Evolutionary conservation across 2,797 vertebrate species (phyloP).

Genomic region (Typhlichthys subterraneus): DNA sequence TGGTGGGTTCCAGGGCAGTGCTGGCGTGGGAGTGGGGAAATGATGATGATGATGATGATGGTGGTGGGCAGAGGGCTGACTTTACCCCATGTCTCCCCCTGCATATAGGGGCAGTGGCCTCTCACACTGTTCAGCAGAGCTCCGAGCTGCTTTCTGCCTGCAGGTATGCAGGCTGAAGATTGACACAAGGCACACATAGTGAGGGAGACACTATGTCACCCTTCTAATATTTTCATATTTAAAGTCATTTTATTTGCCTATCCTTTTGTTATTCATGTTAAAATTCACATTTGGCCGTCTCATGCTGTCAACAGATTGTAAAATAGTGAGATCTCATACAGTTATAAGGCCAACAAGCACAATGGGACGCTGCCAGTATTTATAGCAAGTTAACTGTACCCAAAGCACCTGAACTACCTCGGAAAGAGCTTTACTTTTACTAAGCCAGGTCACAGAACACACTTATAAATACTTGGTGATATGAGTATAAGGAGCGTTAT

Average conservation of each 20-base stretch:
- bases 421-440: not conserved
- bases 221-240: not conserved
- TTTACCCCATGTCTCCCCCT: constrained; percentile 30
- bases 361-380: not conserved
- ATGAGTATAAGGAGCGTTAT: constrained; percentile 29
- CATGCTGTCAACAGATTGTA: not conserved
- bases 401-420: not conserved
- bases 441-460: constrained; percentile 1
- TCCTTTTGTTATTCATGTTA: not conserved
- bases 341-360: not conserved
- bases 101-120: too few relatives aligned
- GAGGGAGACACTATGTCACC: not conserved
- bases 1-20: constrained; percentile 68
- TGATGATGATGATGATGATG: constrained; percentile 35
- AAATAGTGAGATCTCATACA: not conserved
- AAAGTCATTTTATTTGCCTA: too few relatives aligned
- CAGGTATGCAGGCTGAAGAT: too few relatives aligned
- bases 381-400: not conserved
- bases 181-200: not conserved
- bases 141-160: too few relatives aligned
- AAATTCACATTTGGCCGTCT: not conserved
- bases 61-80: not conserved
- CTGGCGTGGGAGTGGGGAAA: constrained; percentile 49
- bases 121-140: too few relatives aligned
- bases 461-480: constrained; percentile 38